Percentiles rank a stretch among this genome's conserved stretches.
Evolutionary conservation across 2,797 vertebrate genomes (phyloP).

Genomic region (Leptatherina wallacei): DNA sequence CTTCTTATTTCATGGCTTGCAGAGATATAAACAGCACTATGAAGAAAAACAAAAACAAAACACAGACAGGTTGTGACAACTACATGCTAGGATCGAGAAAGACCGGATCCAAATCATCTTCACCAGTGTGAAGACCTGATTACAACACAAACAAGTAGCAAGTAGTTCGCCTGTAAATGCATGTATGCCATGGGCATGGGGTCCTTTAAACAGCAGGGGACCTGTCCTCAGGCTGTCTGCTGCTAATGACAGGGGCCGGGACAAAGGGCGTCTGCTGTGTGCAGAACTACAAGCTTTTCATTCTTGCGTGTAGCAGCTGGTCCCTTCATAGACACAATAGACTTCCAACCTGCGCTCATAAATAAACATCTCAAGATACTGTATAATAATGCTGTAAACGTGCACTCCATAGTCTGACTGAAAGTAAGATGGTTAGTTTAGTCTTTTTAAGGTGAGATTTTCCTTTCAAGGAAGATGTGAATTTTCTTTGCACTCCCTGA

Average conservation of each 20-base stretch:
- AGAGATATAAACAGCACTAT: too few relatives aligned
- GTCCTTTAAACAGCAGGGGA: constrained; percentile 44
- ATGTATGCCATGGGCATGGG: constrained; percentile 14
- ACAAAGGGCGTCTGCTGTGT: constrained; percentile 37
- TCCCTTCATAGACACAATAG: constrained; percentile 36
- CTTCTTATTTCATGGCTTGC: too few relatives aligned
- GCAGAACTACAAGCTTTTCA: constrained; percentile 11
- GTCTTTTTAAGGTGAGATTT: background rate
- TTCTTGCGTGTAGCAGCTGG: constrained; percentile 41
- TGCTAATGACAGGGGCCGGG: constrained; percentile 41
- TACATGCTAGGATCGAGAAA: too few relatives aligned
- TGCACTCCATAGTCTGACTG: background rate
- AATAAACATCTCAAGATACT: constrained; percentile 21
- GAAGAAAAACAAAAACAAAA: too few relatives aligned
- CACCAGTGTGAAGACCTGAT: background rate
- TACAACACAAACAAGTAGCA: background rate
- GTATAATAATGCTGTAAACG: background rate
- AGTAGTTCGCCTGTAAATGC: constrained; percentile 4
- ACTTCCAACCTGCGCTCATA: constrained; percentile 22
- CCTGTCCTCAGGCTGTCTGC: constrained; percentile 29
- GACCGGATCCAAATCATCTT: background rate
- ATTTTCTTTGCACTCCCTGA: background rate
- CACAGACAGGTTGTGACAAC: too few relatives aligned
- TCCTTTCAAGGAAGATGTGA: background rate
- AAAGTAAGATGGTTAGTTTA: background rate